Conservation (phyloP, 2,888 invertebrate species). For the Leucophenga montana region DNA sequence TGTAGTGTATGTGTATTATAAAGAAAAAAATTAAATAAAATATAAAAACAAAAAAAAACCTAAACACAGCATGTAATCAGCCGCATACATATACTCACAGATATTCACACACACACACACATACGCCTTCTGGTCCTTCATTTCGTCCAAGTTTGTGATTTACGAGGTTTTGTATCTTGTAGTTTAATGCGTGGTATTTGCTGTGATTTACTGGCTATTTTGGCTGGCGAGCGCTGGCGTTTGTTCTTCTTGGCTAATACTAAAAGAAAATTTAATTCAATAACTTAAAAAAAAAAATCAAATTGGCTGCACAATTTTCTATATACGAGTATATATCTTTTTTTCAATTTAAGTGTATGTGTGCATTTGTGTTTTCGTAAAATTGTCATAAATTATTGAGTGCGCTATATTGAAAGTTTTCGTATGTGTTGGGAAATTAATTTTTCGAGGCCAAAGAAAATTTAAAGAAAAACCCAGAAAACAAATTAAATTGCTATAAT, state of each 20-base stretch:
- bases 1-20: slow-evolving; percentile 37
- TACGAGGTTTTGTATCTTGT: slow-evolving; percentile 17
- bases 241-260: slow-evolving; percentile 2
- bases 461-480: background rate
- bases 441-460: background rate
- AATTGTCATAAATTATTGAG: slow-evolving; percentile 1
- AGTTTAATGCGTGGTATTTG: slow-evolving; percentile 1
- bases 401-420: background rate
- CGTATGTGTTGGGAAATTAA: background rate
- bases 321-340: too few relatives aligned
- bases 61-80: slow-evolving; percentile 53
- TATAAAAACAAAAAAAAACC: slow-evolving; percentile 30
- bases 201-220: background rate
- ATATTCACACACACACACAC: slow-evolving; percentile 6
- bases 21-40: slow-evolving; percentile 39
- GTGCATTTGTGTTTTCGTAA: background rate
- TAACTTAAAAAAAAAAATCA: slow-evolving; percentile 7
- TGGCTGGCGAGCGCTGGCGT: background rate
- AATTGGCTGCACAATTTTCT: background rate
- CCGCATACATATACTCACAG: slow-evolving; percentile 34
- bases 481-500: background rate
- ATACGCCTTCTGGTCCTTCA: slow-evolving; percentile 17
- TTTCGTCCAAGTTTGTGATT: slow-evolving; percentile 20
- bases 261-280: slow-evolving; percentile 20
- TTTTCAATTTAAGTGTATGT: background rate